A percentile compares a stretch with the other conserved stretches of the same genome.
Evolutionary conservation across 2,797 vertebrate genomes (phyloP).

Genomic region (Kryptopterus vitreolus): DNA sequence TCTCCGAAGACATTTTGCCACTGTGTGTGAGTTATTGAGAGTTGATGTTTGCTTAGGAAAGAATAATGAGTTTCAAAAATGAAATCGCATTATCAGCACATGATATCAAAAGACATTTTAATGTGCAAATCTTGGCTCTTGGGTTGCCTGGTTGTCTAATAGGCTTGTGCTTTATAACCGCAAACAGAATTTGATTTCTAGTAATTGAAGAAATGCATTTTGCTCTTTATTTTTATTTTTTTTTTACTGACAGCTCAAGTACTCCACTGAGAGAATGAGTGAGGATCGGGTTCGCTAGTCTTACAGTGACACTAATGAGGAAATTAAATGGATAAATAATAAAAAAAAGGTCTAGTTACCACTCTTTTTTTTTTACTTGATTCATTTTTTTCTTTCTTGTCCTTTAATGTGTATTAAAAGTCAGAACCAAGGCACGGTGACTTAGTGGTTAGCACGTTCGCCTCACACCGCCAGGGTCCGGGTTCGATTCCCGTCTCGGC

Average conservation of each 20-base stretch:
- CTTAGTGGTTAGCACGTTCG: too few species aligned
- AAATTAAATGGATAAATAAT: not conserved
- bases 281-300: not conserved
- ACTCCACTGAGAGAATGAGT: not conserved
- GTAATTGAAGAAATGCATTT: not conserved
- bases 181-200: not conserved
- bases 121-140: not conserved
- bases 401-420: not conserved
- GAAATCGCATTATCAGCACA: not conserved
- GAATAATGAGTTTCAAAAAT: not conserved
- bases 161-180: not conserved
- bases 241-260: not conserved
- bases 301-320: not conserved
- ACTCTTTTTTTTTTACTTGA: not conserved
- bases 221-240: too few species aligned
- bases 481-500: too few species aligned
- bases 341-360: not conserved
- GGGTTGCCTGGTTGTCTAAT: not conserved
- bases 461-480: too few species aligned
- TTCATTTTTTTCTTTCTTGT: too few species aligned
- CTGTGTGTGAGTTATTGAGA: not conserved
- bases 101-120: not conserved
- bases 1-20: not conserved
- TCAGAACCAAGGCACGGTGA: too few species aligned
- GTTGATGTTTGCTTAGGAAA: not conserved